phyloP scores from a whole-genome alignment of 2,797 vertebrate genomes.

The Neoniphon sammara region DNA sequence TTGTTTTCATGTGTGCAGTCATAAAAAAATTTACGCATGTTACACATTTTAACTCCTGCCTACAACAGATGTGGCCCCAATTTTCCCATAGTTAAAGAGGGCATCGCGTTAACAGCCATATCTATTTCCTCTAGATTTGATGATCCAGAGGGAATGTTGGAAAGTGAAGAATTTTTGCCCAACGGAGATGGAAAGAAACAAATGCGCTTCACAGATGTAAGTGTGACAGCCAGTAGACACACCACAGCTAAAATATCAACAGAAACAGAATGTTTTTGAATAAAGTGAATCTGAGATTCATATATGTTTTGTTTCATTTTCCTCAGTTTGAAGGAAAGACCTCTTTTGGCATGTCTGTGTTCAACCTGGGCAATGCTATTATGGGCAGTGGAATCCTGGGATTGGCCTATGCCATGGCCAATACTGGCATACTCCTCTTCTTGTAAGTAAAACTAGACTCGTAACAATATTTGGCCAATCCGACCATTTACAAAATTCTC shows the following conservation, averaged over 20 bases:
- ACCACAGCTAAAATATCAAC: background rate
- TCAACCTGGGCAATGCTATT: slow-evolving; percentile 98
- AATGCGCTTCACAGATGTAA: slow-evolving; percentile 91
- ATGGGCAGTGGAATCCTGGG: slow-evolving; percentile 99
- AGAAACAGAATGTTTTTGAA: background rate
- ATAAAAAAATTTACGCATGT: background rate
- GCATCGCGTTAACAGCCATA: background rate
- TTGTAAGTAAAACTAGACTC: slow-evolving; percentile 85
- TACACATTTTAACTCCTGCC: background rate
- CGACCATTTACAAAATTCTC: background rate
- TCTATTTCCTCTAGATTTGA: slow-evolving; percentile 82
- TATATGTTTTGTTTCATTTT: slow-evolving; percentile 19
- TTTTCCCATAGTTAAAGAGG: background rate
- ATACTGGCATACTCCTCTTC: slow-evolving; percentile 95
- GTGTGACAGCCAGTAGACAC: slow-evolving; percentile 50
- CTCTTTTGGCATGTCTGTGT: slow-evolving; percentile 97
- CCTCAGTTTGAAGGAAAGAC: slow-evolving; percentile 97
- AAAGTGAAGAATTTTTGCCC: slow-evolving; percentile 90
- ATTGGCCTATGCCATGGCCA: slow-evolving; percentile 97
- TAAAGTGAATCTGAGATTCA: slow-evolving; percentile 5
- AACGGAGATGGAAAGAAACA: slow-evolving; percentile 86
- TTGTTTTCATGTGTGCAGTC: background rate
- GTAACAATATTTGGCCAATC: background rate
- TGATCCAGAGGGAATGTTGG: slow-evolving; percentile 81
- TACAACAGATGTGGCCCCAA: background rate